phyloP scores from a whole-genome alignment of 2,888 invertebrate genomes.

The Phortica magna region DNA sequence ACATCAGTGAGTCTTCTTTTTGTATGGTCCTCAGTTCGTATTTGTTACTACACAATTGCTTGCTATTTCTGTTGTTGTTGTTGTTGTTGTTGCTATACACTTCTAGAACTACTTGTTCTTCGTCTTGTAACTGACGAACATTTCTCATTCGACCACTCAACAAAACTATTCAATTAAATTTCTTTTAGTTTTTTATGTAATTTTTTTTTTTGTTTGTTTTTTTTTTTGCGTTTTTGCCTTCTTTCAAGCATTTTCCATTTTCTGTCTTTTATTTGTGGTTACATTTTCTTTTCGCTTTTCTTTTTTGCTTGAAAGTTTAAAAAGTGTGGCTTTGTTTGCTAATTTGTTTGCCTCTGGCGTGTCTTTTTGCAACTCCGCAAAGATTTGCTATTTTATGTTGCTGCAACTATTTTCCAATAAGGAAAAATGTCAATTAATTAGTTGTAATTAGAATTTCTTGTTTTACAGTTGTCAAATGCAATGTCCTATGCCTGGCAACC shows the following conservation, averaged over 20 bases:
- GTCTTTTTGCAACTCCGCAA: neutral
- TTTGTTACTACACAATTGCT: conserved; percentile 9
- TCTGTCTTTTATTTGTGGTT: conserved; percentile 19
- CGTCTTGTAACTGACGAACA: conserved; percentile 23
- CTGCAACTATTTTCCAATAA: conserved; percentile 54
- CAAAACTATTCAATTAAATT: conserved; percentile 43
- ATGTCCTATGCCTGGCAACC: no score
- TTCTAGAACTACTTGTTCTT: conserved; percentile 3
- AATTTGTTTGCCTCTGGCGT: conserved; percentile 48
- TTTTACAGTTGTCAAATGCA: neutral
- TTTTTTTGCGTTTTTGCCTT: conserved; percentile 7
- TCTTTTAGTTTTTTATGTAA: conserved; percentile 22
- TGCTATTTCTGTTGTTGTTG: conserved; percentile 13
- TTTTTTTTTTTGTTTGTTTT: conserved; percentile 22
- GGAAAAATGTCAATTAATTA: conserved; percentile 58
- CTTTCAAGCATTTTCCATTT: conserved; percentile 8
- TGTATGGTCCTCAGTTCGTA: neutral
- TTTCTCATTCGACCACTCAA: conserved; percentile 33
- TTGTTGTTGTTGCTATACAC: conserved; percentile 5
- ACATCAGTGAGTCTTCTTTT: neutral
- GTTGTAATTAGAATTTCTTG: conserved; percentile 23
- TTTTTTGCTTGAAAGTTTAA: conserved; percentile 3
- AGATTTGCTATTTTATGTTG: conserved; percentile 32
- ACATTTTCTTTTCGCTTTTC: neutral
- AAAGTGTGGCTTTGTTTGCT: conserved; percentile 57